These are phyloP conservation scores for Hyperoodon ampullatus DNA, from an alignment of 2,113 vertebrate genomes.

Conservation along the genomic window DNA sequence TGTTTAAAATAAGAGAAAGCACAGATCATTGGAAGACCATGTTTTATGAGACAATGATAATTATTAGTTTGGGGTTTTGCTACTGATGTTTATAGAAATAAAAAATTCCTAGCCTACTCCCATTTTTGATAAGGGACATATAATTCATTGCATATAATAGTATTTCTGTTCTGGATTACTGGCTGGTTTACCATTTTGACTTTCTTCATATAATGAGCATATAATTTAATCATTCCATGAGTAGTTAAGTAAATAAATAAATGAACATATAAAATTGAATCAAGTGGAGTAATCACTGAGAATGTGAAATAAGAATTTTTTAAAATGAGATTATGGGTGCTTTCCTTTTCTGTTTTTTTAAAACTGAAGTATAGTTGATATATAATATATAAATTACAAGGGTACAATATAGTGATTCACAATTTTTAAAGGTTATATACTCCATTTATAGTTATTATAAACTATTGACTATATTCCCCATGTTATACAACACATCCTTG, in stretches of 20 bases:
- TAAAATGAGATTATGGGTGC: background rate
- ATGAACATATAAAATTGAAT: background rate
- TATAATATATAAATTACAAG: too few species aligned
- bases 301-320: background rate
- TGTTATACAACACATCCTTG: too few species aligned
- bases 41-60: background rate
- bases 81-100: background rate
- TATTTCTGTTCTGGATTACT: background rate
- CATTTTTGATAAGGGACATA: background rate
- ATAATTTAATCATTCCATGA: background rate
- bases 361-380: background rate
- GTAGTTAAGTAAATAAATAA: background rate
- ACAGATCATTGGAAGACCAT: background rate
- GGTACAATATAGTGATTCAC: too few species aligned
- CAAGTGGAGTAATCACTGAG: background rate
- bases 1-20: background rate
- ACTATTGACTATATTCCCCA: too few species aligned
- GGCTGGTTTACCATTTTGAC: background rate
- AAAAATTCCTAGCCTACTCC: background rate
- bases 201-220: background rate
- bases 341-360: background rate
- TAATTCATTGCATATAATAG: background rate
- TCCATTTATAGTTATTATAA: too few species aligned
- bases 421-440: too few species aligned
- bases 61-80: background rate